Conservation (phyloP, 2,888 invertebrate species). For the Tribolium freemani region DNA sequence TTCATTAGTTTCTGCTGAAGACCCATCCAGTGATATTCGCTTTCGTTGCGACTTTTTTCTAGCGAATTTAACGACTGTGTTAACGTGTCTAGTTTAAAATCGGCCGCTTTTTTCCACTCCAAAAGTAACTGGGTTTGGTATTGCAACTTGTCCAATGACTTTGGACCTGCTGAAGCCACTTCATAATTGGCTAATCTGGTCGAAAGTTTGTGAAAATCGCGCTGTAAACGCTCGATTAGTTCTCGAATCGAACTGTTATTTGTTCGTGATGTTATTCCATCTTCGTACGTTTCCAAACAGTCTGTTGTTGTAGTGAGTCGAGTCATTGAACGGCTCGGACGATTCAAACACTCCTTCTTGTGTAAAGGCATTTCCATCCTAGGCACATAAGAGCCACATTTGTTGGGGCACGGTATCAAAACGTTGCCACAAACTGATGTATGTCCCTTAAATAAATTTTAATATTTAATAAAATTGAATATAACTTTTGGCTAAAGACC, state of each 20-base stretch:
- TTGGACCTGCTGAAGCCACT: conserved; percentile 32
- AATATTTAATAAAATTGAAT: too few species aligned
- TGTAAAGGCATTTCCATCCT: conserved; percentile 76
- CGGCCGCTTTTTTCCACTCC: conserved; percentile 70
- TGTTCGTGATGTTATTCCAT: neutral
- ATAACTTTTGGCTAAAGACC: too few species aligned
- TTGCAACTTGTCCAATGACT: conserved; percentile 56
- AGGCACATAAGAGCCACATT: conserved; percentile 80
- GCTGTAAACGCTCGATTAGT: conserved; percentile 33
- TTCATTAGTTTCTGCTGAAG: conserved; percentile 53
- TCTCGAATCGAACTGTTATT: conserved; percentile 21
- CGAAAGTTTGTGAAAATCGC: conserved; percentile 51
- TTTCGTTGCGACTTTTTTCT: conserved; percentile 52
- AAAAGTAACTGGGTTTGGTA: conserved; percentile 68
- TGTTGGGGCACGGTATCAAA: conserved; percentile 78
- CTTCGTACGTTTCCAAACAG: conserved; percentile 32
- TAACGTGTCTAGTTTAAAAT: conserved; percentile 69
- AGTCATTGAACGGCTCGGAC: conserved; percentile 44
- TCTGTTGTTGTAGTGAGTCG: conserved; percentile 27
- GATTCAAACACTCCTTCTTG: conserved; percentile 67
- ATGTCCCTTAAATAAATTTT: conserved; percentile 70
- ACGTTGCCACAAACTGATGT: conserved; percentile 80
- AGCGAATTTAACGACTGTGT: conserved; percentile 60
- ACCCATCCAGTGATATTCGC: conserved; percentile 48
- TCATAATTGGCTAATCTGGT: conserved; percentile 50